A percentile compares a stretch with the other conserved stretches of the same genome.
Conservation (phyloP, 2,888 invertebrate genomes). For the Neoascia interrupta region DNA sequence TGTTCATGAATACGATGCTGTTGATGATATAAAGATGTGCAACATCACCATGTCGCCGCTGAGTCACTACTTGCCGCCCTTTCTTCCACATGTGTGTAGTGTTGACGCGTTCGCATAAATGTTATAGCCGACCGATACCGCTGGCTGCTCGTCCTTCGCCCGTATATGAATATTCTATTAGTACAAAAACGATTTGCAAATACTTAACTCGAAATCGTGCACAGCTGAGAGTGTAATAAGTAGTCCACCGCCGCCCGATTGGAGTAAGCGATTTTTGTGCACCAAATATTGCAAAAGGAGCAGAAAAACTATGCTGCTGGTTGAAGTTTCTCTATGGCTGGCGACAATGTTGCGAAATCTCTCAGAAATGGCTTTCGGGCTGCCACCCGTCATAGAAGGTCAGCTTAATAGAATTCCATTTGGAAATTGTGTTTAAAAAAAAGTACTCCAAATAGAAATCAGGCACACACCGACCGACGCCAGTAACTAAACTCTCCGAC, state of each 20-base stretch:
- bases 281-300: conserved; percentile 4
- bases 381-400: conserved; percentile 47
- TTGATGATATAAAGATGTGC: conserved; percentile 63
- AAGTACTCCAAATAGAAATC: conserved; percentile 26
- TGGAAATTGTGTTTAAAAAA: conserved; percentile 53
- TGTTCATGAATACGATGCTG: conserved; percentile 62
- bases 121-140: neutral
- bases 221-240: conserved; percentile 3
- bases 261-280: neutral
- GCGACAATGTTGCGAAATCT: conserved; percentile 50
- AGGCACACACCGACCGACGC: neutral
- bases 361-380: conserved; percentile 23
- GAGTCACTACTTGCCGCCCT: conserved; percentile 36
- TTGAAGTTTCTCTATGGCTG: conserved; percentile 1
- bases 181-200: conserved; percentile 37
- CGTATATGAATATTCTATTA: conserved; percentile 50
- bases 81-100: neutral
- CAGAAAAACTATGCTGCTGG: neutral
- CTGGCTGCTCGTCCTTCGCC: neutral
- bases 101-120: conserved; percentile 21
- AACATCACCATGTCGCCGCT: conserved; percentile 42
- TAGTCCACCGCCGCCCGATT: neutral
- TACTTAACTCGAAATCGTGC: conserved; percentile 13
- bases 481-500: conserved; percentile 6
- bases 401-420: conserved; percentile 34